phyloP scores from a whole-genome alignment of 2,113 vertebrate genomes.

The Pedionomus torquatus region DNA sequence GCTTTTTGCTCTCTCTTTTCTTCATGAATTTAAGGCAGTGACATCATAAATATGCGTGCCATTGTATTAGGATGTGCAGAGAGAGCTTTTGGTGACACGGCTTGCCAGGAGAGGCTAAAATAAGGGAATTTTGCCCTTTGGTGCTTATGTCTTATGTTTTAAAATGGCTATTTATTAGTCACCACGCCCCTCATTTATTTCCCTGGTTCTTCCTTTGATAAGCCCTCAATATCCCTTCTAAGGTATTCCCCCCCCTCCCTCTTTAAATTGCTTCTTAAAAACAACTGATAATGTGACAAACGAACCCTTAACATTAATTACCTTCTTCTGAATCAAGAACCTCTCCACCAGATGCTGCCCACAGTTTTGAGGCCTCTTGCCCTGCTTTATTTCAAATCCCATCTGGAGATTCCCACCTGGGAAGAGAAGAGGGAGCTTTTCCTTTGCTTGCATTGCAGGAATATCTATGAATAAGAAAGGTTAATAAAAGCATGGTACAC shows the following conservation, averaged over 20 bases:
- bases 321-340: not conserved
- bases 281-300: not conserved
- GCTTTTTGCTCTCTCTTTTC: not conserved
- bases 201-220: not conserved
- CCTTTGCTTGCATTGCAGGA: not conserved
- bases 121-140: not conserved
- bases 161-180: not conserved
- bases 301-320: not conserved
- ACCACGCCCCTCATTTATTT: not conserved
- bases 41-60: not conserved
- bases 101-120: not conserved
- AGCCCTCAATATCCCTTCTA: not conserved
- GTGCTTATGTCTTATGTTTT: not conserved
- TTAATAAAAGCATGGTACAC: not conserved
- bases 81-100: not conserved
- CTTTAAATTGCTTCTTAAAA: not conserved
- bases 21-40: not conserved
- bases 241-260: not conserved
- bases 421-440: not conserved
- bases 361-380: not conserved
- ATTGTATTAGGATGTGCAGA: not conserved
- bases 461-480: not conserved
- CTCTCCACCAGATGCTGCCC: not conserved
- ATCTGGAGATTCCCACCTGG: not conserved
- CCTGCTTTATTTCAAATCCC: not conserved